Conservation (phyloP, 2,888 invertebrate genomes). For the Chironomus riparius region DNA sequence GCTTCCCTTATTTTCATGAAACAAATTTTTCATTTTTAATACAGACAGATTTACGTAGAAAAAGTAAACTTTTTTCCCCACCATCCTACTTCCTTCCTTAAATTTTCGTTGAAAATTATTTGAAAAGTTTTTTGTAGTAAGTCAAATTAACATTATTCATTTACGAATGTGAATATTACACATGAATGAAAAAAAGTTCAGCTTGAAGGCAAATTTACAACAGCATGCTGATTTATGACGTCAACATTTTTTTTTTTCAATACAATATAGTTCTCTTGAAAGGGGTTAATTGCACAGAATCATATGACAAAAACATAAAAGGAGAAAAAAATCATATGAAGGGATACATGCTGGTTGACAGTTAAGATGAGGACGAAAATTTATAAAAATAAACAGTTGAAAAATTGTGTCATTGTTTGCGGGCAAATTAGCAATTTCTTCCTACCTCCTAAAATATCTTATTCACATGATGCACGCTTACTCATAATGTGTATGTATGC, state of each 20-base stretch:
- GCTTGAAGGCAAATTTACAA: too few relatives aligned
- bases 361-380: not conserved
- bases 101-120: too few relatives aligned
- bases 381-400: not conserved
- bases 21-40: not conserved
- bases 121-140: too few relatives aligned
- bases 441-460: not conserved
- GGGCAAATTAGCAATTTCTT: not conserved
- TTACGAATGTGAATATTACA: not conserved
- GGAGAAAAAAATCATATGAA: not conserved
- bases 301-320: not conserved
- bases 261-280: too few relatives aligned
- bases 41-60: too few relatives aligned
- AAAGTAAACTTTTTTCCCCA: not conserved
- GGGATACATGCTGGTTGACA: not conserved
- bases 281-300: too few relatives aligned
- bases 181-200: too few relatives aligned
- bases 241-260: not conserved
- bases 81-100: too few relatives aligned
- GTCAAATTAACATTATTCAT: not conserved
- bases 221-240: slow-evolving; percentile 1
- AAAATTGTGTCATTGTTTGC: not conserved
- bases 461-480: not conserved
- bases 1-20: not conserved
- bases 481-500: too few relatives aligned